Evolutionary conservation across 2,888 invertebrate species (phyloP), one percentile per base, ranked within the genome.

Genomic region (Nomada fucata): DNA sequence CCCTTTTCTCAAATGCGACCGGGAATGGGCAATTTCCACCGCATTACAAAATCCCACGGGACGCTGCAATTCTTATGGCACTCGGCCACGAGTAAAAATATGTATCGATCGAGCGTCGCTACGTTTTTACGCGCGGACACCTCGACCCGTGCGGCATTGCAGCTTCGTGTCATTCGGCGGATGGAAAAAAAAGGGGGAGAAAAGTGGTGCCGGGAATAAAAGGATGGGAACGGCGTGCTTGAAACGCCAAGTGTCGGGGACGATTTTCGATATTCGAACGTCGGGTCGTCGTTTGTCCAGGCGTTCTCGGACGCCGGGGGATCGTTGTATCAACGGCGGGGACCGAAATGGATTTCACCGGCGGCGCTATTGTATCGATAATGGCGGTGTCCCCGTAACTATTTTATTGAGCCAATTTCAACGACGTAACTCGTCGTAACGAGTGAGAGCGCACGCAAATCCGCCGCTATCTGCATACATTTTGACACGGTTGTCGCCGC

Each of bases 381-480:
- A 82, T 85, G 69, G 79, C n/a, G 36, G 69, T 55, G 63, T 67
- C 59, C 72, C 44, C 84, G 76, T 71, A 74, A 76, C 82, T 69
- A 75, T 86, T 86, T 86, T 82, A 86, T 86, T 84, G 84, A 60
- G 29, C 68, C 82, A 84, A 86, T 86, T 73, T 75, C 68, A 73
- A 11, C 77, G 76, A 73, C 81, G 68, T 69, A 77, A 60, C 80
- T 44, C 70, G 26, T 72, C 71, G 64, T 76, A 76, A 76, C 84
- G 82, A 69, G 73, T 75, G 78, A 70, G 82, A 70, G 67, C 36
- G 70, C 57, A 67, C 73, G 67, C 71, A 72, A 64, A 77, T 69
- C 72, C 71, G 23, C 50, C 15, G 71, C 26, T 71, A 75, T 77
- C 70, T 76, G 52, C 69, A 53, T 67, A 57, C 69, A 53, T 67